Base-by-base conservation (phyloP, 2,797 vertebrate species). In the Sebastes taczanowskii region DNA sequence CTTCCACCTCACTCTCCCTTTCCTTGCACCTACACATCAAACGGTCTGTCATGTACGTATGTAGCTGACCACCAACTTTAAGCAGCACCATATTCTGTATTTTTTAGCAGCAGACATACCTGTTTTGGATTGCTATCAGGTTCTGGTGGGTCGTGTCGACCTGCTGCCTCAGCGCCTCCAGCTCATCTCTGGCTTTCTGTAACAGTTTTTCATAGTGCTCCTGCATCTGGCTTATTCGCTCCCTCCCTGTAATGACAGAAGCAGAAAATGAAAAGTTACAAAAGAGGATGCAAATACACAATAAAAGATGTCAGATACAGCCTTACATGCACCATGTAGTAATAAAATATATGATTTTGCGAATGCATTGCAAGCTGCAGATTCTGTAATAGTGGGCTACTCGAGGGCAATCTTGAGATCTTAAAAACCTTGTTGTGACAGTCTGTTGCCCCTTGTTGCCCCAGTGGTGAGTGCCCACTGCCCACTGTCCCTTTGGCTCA, bases 131-230 rank as follows among this genome's bases (percentile, higher is more conserved):
- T 6, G 7, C 11, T 22, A 25, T 62, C 67, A 96, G 95, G 72
- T 96, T 95, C 58, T 91, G 81, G 53, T 93, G 91, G 59, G 94
- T 88, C 70, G 66, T 89, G 16, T 95, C 82, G 18, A 92, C 67
- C 77, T 92, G 88, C 63, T 97, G 94, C 56, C 77, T 93, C 80
- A 95, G 91, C 1, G 88, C 66, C 61, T 90, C 90, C 71, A 93
- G 91, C 81, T 96, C 89, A 1, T 80, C 91, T 83, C 84, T 94
- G 58, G 93, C 91, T 80, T 89, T 91, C 58, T 89, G 76, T 81
- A 97, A 87, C 8, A 96, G 91, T 72, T 89, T 88, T 27, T 95
- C 92, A 75, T 94, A 95, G 68, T 93, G 84, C 74, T 94, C 93
- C 83, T 96, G 93, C 85, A 87, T 86, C 64, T 88, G 53, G 4